Evolutionary conservation across 2,113 vertebrate species (phyloP), one percentile per base, ranked within the genome.

Genomic region (Coryphaenoides rupestris): DNA sequence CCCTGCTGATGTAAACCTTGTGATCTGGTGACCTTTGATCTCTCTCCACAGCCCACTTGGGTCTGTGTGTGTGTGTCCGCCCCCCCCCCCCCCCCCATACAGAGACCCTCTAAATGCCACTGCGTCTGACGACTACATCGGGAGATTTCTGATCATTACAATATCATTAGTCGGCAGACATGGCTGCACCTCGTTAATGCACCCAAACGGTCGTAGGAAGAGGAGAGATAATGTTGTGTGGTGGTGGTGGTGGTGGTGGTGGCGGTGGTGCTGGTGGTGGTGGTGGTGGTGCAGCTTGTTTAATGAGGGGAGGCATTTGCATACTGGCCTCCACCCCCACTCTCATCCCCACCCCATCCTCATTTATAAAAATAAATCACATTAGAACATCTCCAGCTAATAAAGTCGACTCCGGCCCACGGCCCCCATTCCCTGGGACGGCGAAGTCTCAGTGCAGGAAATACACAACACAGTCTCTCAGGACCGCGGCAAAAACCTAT

Each of bases 351-450:
- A 66, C 73, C 76, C 63, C 62, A 70, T 71, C 68, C 87, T 86
- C 86, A 88, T 89, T 88, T 88, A 88, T 88, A 84, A 86, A 88
- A 88, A 89, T 87, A 85, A 88, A 89, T 87, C 81, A 83, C 84
- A 82, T 88, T 86, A 87, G 75, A 84, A 86, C 81, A 88, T 85
- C 85, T 76, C 63, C 72, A 55, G 78, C 83, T 89, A 88, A 88
- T 87, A 88, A 84, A 88, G 82, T 85, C 76, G 52, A 85, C 81
- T 86, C 76, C 65, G 55, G 80, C 82, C 82, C 73, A 74, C 84
- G 75, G 82, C 81, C 82, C 80, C 79, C 74, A 16, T 45, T 84
- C 78, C 69, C 78, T 54, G 70, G 55, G 82, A 86, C 76, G 53
- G 76, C 80, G 72, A 81, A 77, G 78, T 86, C 79, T 84, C 76